Percentiles rank a stretch among this genome's conserved stretches.
Conservation (phyloP, 2,888 invertebrate genomes). For the Sepiola atlantica region DNA sequence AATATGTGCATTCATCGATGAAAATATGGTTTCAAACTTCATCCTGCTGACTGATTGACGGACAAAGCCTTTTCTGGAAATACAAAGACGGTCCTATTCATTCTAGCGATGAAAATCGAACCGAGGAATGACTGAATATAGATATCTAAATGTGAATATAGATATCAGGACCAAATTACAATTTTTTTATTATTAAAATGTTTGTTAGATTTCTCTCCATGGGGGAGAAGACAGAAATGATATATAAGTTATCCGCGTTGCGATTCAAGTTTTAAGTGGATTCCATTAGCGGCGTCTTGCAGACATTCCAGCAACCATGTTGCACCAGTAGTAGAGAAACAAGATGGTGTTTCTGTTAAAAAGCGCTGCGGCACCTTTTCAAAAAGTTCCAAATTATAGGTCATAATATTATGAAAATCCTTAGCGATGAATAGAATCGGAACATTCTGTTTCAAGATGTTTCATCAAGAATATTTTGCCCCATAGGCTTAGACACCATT, state of each 20-base stretch:
- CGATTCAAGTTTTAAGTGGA: not conserved
- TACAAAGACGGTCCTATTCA: too few species aligned
- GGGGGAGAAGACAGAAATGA: not conserved
- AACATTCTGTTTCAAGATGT: not conserved
- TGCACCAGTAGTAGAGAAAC: not conserved
- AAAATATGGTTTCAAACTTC: too few species aligned
- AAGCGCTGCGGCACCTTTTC: not conserved
- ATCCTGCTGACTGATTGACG: too few species aligned
- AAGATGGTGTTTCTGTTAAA: not conserved
- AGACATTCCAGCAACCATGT: not conserved
- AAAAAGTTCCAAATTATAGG: slow-evolving; percentile 9
- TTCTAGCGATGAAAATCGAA: not conserved
- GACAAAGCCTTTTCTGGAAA: too few species aligned
- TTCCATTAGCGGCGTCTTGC: not conserved
- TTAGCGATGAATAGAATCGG: not conserved
- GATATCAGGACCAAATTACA: not conserved
- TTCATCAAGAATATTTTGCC: not conserved
- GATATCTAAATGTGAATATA: not conserved
- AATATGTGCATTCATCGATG: too few species aligned
- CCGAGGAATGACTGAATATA: not conserved
- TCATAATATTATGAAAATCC: not conserved
- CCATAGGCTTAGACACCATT: not conserved
- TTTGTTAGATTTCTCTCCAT: not conserved
- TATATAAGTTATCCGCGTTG: not conserved
- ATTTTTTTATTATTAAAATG: not conserved